Evolutionary conservation across 1,140 invertebrate genomes (phyloP).

Genomic region (Megalonaias nervosa): DNA sequence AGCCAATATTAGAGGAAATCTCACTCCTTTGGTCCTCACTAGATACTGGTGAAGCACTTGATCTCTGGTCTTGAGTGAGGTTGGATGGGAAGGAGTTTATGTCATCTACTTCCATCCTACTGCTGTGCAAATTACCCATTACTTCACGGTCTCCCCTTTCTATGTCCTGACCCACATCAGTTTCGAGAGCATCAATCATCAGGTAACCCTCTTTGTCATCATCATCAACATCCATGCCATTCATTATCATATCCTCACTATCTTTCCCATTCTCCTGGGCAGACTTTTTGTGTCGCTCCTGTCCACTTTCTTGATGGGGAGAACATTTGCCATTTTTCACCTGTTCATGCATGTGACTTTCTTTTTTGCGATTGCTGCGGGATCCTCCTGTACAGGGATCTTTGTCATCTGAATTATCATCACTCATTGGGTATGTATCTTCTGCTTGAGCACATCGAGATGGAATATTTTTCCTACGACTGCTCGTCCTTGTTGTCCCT

Average conservation of each 20-base stretch:
- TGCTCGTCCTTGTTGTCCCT: conserved; percentile 61
- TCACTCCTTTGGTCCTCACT: conserved; percentile 37
- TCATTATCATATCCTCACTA: conserved; percentile 11
- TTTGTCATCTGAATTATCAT: conserved; percentile 63
- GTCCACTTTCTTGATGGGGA: background rate
- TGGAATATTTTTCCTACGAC: conserved; percentile 93
- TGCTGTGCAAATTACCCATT: conserved; percentile 18
- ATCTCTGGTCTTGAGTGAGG: conserved; percentile 40
- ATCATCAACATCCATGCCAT: conserved; percentile 29
- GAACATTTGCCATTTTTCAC: background rate
- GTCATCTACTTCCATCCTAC: conserved; percentile 10
- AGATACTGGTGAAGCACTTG: conserved; percentile 39
- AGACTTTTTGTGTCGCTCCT: conserved; percentile 8
- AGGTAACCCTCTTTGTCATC: conserved; percentile 37
- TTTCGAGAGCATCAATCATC: conserved; percentile 19
- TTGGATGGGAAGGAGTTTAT: conserved; percentile 18
- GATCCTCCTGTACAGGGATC: conserved; percentile 25
- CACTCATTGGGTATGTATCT: conserved; percentile 50
- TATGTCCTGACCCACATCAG: conserved; percentile 34
- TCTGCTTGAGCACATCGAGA: conserved; percentile 80
- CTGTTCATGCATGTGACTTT: conserved; percentile 4
- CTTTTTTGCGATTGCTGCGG: background rate
- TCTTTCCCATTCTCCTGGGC: conserved; percentile 6
- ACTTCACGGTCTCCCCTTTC: conserved; percentile 29
- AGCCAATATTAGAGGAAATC: conserved; percentile 61